A percentile compares a stretch with the other conserved stretches of the same genome.
These are phyloP conservation scores for Drosophila villosipedis DNA, from an alignment of 2,888 invertebrate species.

Conservation along the genomic window DNA sequence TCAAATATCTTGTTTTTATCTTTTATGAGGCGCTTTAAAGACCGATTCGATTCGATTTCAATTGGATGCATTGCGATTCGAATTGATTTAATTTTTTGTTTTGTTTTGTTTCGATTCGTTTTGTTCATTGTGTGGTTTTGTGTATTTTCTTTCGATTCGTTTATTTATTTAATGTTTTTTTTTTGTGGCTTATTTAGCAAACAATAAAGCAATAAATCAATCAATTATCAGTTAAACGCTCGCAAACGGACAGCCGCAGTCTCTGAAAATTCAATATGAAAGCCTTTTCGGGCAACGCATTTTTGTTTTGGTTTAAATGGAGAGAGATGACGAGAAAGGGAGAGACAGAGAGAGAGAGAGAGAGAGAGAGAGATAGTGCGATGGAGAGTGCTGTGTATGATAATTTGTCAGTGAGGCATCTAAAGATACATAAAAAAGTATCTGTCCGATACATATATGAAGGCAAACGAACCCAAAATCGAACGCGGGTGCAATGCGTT, in stretches of 20 bases:
- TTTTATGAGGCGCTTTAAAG: slow-evolving; percentile 28
- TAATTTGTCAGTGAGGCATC: slow-evolving; percentile 72
- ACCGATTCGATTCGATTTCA: slow-evolving; percentile 32
- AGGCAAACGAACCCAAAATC: slow-evolving; percentile 13
- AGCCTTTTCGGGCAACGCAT: slow-evolving; percentile 54
- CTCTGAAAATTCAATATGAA: slow-evolving; percentile 51
- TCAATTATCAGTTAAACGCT: slow-evolving; percentile 74
- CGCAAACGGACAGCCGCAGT: slow-evolving; percentile 53
- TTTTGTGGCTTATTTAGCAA: slow-evolving; percentile 73
- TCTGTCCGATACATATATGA: slow-evolving; percentile 32
- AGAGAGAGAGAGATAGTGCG: background rate
- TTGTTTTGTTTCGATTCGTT: slow-evolving; percentile 28
- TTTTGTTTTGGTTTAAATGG: slow-evolving; percentile 7
- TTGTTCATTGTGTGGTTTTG: slow-evolving; percentile 18
- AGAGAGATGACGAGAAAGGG: background rate
- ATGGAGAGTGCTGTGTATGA: slow-evolving; percentile 40
- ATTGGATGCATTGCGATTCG: slow-evolving; percentile 33
- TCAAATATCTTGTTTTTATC: slow-evolving; percentile 8
- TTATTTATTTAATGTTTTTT: slow-evolving; percentile 6
- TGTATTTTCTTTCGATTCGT: slow-evolving; percentile 7
- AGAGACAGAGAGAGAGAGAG: background rate
- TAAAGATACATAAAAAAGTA: slow-evolving; percentile 26
- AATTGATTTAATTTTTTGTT: slow-evolving; percentile 37
- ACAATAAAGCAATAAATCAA: slow-evolving; percentile 81
- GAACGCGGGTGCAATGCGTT: slow-evolving; percentile 36